phyloP scores from a whole-genome alignment of 37 sponge, comb jelly and placozoan species.

The Cliona cf. orientalis region DNA sequence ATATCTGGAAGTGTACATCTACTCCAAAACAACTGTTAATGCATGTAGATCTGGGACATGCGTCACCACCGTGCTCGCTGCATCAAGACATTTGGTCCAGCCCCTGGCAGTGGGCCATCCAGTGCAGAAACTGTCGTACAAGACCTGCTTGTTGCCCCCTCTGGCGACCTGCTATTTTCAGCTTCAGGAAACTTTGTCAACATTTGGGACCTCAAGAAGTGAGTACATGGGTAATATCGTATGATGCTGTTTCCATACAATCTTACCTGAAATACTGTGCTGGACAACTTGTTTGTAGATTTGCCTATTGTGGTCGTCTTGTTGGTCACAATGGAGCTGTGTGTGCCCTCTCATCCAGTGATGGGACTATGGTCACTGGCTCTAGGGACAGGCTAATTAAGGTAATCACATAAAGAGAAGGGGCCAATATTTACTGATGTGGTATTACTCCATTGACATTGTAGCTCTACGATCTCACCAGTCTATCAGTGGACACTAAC shows the following conservation, averaged over 20 bases:
- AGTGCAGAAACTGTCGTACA: constrained; percentile 57
- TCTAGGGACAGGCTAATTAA: constrained; percentile 81
- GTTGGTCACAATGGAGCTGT: constrained; percentile 79
- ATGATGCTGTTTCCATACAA: background rate
- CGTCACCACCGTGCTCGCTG: constrained; percentile 53
- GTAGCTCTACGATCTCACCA: no score
- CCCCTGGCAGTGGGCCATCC: constrained; percentile 19
- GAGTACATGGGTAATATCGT: background rate
- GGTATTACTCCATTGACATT: no score
- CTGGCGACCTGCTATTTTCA: constrained; percentile 56
- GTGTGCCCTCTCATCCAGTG: constrained; percentile 44
- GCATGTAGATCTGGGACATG: constrained; percentile 56
- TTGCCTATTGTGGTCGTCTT: constrained; percentile 47
- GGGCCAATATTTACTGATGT: no score
- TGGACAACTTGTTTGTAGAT: constrained; percentile 15
- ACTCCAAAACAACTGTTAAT: background rate
- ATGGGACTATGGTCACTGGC: constrained; percentile 56
- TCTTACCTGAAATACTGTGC: background rate
- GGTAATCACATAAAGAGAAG: no score
- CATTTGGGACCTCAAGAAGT: constrained; percentile 84
- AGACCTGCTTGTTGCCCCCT: constrained; percentile 59
- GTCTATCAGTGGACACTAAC: no score
- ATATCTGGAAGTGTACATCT: background rate
- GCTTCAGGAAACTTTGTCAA: constrained; percentile 69
- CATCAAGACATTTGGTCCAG: constrained; percentile 59